phyloP scores from a whole-genome alignment of 2,113 vertebrate genomes.

The Symphodus melops region DNA sequence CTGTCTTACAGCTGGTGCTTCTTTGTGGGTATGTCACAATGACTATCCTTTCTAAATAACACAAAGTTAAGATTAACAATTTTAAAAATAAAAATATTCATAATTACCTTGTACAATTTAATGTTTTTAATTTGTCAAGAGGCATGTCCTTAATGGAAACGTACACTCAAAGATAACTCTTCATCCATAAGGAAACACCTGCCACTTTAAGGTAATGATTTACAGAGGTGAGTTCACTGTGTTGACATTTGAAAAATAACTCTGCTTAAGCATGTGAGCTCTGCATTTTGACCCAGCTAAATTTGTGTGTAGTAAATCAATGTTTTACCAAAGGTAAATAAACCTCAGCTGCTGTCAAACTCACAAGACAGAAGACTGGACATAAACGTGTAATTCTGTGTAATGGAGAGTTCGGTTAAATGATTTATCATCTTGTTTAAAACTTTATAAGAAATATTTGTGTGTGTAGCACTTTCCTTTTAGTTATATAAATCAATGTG shows the following conservation, averaged over 20 bases:
- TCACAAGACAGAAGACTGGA: neutral
- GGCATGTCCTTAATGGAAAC: neutral
- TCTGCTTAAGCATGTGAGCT: neutral
- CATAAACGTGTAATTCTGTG: neutral
- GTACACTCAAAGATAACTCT: conserved; percentile 34
- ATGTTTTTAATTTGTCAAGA: neutral
- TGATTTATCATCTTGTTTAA: neutral
- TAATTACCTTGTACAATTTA: too few species aligned
- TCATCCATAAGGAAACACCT: conserved; percentile 46
- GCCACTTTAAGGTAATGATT: conserved; percentile 55
- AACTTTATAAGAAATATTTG: neutral
- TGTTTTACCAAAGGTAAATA: conserved; percentile 5
- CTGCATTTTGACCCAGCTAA: neutral
- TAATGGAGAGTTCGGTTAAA: conserved; percentile 1
- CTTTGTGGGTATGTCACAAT: too few species aligned
- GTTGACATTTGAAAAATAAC: conserved; percentile 24
- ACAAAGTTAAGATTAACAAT: too few species aligned
- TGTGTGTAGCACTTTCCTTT: neutral
- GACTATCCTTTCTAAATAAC: too few species aligned
- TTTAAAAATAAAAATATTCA: too few species aligned
- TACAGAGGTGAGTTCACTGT: conserved; percentile 53
- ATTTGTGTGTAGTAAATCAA: conserved; percentile 17
- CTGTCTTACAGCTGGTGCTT: too few species aligned
- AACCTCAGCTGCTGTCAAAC: neutral
- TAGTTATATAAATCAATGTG: neutral